Conservation (phyloP, 2,888 invertebrate species). For the Rotaria magnacalcarata region DNA sequence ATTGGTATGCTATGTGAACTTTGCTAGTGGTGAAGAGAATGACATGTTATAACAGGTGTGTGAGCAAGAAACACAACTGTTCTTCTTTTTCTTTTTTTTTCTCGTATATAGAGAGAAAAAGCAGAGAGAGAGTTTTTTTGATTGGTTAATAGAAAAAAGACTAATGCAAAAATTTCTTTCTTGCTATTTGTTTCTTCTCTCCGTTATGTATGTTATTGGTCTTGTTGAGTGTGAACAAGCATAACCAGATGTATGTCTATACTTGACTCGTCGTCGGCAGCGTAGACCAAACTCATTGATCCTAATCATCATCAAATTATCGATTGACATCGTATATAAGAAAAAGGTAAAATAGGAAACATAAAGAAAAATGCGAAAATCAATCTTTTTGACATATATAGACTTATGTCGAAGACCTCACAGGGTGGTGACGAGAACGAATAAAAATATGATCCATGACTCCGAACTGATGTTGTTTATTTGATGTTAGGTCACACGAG, state of each 20-base stretch:
- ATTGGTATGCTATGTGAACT: slow-evolving; percentile 24
- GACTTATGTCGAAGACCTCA: background rate
- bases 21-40: slow-evolving; percentile 17
- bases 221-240: slow-evolving; percentile 1
- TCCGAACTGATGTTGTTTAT: slow-evolving; percentile 22
- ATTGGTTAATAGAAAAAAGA: background rate
- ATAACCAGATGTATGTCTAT: slow-evolving; percentile 14
- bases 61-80: slow-evolving; percentile 11
- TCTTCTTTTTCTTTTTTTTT: too few species aligned
- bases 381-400: background rate
- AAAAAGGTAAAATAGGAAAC: background rate
- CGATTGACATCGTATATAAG: background rate
- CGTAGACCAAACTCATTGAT: background rate
- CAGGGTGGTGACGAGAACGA: slow-evolving; percentile 16
- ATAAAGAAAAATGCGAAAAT: background rate
- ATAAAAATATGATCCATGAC: slow-evolving; percentile 28
- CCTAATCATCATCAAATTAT: slow-evolving; percentile 10
- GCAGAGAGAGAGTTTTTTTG: background rate
- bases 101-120: too few species aligned
- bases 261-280: slow-evolving; percentile 8
- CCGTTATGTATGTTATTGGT: slow-evolving; percentile 5
- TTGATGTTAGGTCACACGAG: slow-evolving; percentile 15
- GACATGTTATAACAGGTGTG: slow-evolving; percentile 31
- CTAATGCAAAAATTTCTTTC: slow-evolving; percentile 1
- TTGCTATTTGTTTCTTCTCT: background rate